phyloP scores from a whole-genome alignment of 2,888 invertebrate species.

The Agonopterix heracliana region DNA sequence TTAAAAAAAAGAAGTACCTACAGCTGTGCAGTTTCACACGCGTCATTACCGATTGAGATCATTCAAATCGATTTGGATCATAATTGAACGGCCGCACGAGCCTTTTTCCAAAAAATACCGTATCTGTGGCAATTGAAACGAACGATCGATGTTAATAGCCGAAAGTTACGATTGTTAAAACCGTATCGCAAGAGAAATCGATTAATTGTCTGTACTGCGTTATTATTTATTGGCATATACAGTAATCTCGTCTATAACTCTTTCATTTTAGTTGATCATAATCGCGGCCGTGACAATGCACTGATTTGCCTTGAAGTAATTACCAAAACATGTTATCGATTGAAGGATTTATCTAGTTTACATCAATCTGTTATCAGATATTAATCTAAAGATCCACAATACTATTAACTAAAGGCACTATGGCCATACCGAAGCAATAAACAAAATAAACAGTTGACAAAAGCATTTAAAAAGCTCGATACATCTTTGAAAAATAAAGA shows the following conservation, averaged over 20 bases:
- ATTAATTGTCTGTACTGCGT: slow-evolving; percentile 15
- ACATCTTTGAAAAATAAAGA: slow-evolving; percentile 30
- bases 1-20: slow-evolving; percentile 31
- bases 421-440: no score
- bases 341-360: no score
- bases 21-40: slow-evolving; percentile 45
- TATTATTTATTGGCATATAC: neutral
- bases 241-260: slow-evolving; percentile 1
- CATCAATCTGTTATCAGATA: no score
- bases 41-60: slow-evolving; percentile 64
- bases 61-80: slow-evolving; percentile 55
- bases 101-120: slow-evolving; percentile 20
- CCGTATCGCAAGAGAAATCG: slow-evolving; percentile 42
- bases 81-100: slow-evolving; percentile 64
- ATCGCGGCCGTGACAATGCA: no score
- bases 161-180: slow-evolving; percentile 48
- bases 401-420: no score
- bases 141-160: slow-evolving; percentile 42
- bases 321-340: no score
- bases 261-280: neutral
- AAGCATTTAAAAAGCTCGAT: slow-evolving; percentile 40
- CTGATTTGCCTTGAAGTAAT: no score
- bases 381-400: no score
- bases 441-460: slow-evolving; percentile 30
- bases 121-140: slow-evolving; percentile 18